Evolutionary conservation across 2,797 vertebrate species (phyloP).

Genomic region (Crypturellus tataupa): DNA sequence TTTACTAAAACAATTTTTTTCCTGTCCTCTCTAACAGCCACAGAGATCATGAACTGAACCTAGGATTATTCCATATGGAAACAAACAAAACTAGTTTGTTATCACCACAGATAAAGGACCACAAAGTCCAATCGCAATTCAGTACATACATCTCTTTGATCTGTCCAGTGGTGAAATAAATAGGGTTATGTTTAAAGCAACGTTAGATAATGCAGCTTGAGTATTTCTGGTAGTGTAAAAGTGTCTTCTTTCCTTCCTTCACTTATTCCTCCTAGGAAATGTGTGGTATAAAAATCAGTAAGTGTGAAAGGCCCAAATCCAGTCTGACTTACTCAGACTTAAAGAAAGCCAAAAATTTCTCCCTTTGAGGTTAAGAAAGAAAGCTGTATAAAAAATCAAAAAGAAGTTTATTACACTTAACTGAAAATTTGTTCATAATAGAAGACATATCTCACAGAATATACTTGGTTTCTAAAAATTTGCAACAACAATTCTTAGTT

Average conservation of each 20-base stretch:
- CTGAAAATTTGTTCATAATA: neutral
- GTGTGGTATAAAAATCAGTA: neutral
- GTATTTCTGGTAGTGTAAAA: neutral
- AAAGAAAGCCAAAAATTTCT: neutral
- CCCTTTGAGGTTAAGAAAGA: neutral
- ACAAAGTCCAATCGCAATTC: neutral
- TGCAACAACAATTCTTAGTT: neutral
- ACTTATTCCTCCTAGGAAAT: neutral
- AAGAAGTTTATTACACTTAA: neutral
- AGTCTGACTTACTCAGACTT: neutral
- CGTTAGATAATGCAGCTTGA: rapidly evolving
- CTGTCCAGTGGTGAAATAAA: neutral
- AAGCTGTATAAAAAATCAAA: neutral
- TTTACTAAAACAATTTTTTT: neutral
- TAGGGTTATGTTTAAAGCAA: neutral
- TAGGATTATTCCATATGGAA: neutral
- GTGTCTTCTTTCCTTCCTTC: neutral
- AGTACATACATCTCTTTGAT: neutral
- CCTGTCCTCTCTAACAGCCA: neutral
- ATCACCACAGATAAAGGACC: neutral
- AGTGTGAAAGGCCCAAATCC: neutral
- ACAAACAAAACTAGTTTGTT: neutral
- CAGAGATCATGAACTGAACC: neutral
- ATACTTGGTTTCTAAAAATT: neutral
- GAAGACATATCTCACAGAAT: neutral